Evolutionary conservation across 2,888 invertebrate genomes (phyloP), one percentile per base, ranked within the genome.

Genomic region (Sisyra terminalis): DNA sequence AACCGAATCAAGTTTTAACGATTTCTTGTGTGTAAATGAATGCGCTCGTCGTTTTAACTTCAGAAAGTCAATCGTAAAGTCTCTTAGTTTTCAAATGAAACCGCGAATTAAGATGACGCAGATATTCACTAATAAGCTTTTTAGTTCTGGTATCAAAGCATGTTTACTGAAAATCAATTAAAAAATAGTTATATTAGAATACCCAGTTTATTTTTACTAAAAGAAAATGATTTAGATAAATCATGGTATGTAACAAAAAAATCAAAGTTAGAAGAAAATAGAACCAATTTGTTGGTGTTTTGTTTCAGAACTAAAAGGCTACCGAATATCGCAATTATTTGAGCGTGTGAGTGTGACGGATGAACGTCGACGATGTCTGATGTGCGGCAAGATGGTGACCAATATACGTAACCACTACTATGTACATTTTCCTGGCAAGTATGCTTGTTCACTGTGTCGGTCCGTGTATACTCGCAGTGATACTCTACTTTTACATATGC

Each of bases 361-460:
- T 60, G 70, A 71, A 58, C 59, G 68, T 57, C 61, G 69, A 55
- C 60, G 70, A 52, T 71, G 71, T 59, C 66, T 68, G 51, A 60
- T 71, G 55, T 72, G 71, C 60, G 71, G 71, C 52, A 72, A 71
- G 63, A 66, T 71, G 54, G 71, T 72, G 51, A 70, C 70, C 61
- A 71, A 72, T 59, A 69, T 70, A 47, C 64, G 71, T 51, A 71
- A 71, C 59, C 71, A 71, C 57, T 71, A 71, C 60, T 70, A 71
- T 57, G 71, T 71, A 50, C 71, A 71, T 57, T 71, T 70, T 54
- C 71, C 71, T 49, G 71, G 71, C 49, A 69, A 69, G 52, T 71
- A 70, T 54, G 65, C 69, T 51, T 71, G 71, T 57, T 57, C 65
- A 48, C 64, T 69, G 54, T 71, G 71, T 57, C 69, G 69, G 45